These are phyloP conservation scores for Gulo gulo DNA, from an alignment of 2,113 vertebrate species.

Conservation along the genomic window DNA sequence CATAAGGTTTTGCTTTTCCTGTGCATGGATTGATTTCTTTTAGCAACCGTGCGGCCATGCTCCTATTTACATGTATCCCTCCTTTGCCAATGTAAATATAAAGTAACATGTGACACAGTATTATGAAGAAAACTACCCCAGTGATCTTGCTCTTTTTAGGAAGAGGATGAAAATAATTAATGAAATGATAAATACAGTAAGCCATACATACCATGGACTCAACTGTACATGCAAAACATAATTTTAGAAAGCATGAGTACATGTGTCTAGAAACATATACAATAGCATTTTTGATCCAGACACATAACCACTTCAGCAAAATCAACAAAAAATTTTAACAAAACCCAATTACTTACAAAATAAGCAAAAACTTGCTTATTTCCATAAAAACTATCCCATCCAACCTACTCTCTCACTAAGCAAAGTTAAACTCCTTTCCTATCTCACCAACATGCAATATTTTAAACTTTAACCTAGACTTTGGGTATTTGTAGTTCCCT, in stretches of 20 bases:
- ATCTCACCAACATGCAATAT: background rate
- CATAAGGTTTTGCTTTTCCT: background rate
- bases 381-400: background rate
- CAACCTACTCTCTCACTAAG: background rate
- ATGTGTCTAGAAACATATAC: background rate
- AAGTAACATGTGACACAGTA: constrained; percentile 48
- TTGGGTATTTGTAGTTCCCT: background rate
- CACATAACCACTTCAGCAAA: background rate
- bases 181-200: constrained; percentile 69
- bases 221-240: background rate
- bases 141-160: constrained; percentile 56
- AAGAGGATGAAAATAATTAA: constrained; percentile 74
- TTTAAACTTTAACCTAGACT: background rate
- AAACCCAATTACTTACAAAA: constrained; percentile 3
- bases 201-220: background rate
- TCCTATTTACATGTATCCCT: background rate
- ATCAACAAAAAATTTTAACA: constrained; percentile 15
- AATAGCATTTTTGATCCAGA: background rate
- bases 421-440: background rate
- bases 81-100: constrained; percentile 17
- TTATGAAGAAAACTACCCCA: constrained; percentile 57
- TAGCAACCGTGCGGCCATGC: background rate
- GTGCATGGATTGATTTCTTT: background rate
- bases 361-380: background rate
- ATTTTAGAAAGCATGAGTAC: background rate